Conservation (phyloP, 2,113 vertebrate species). For the Podocnemis expansa region DNA sequence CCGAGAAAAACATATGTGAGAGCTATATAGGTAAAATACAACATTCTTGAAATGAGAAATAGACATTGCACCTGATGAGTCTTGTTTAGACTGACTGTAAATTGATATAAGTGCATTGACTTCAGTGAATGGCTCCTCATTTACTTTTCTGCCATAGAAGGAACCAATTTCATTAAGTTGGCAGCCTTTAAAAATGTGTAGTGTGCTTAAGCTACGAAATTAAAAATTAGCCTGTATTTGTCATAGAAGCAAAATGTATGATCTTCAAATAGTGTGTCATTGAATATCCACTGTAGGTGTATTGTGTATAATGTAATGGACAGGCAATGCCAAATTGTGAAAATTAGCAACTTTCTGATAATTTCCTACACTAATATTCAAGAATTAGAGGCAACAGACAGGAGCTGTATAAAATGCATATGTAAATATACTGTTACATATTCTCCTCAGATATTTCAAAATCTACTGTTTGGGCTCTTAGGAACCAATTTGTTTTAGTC, state of each 20-base stretch:
- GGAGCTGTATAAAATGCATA: background rate
- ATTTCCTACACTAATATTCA: background rate
- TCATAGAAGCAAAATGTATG: background rate
- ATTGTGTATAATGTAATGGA: accelerated
- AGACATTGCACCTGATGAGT: background rate
- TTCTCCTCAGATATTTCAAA: background rate
- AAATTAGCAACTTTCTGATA: background rate
- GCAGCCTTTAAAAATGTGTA: background rate
- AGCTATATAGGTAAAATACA: background rate
- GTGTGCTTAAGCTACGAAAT: background rate
- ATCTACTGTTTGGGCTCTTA: background rate
- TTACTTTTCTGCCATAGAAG: background rate
- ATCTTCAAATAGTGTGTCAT: background rate
- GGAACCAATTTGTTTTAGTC: accelerated
- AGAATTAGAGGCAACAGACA: background rate
- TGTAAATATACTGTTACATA: background rate
- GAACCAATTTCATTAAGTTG: background rate
- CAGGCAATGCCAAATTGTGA: background rate
- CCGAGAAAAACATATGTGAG: background rate
- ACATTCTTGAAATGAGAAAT: background rate
- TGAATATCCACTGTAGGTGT: background rate
- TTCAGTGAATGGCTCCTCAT: background rate
- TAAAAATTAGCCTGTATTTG: background rate
- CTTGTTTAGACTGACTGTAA: background rate
- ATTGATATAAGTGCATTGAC: background rate